phyloP scores from a whole-genome alignment of 1,140 invertebrate species.

The Drosophila burlai region DNA sequence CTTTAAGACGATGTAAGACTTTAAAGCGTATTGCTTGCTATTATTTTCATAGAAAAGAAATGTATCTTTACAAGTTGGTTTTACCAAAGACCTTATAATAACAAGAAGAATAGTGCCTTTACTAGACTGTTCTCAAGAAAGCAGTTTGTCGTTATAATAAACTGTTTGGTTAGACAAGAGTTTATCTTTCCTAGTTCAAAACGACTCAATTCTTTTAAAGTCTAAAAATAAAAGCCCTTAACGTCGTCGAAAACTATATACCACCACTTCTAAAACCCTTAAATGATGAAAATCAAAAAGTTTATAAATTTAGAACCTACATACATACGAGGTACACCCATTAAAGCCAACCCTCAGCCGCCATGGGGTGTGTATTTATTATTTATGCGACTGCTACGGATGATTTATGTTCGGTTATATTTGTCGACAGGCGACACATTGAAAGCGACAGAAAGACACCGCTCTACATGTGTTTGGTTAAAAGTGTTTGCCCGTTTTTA shows the following conservation, averaged over 20 bases:
- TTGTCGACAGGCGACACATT: conserved; percentile 53
- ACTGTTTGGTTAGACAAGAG: too few relatives aligned
- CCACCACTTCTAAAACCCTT: conserved; percentile 4
- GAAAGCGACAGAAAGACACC: conserved; percentile 36
- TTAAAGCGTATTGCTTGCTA: not conserved
- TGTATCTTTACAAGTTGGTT: not conserved
- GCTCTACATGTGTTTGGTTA: conserved; percentile 39
- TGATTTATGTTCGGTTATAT: conserved; percentile 53
- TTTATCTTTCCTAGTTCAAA: not conserved
- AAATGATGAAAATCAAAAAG: conserved; percentile 6
- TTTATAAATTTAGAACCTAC: conserved; percentile 15
- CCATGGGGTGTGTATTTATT: conserved; percentile 38
- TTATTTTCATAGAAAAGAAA: not conserved
- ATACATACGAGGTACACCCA: conserved; percentile 3
- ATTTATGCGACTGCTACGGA: conserved; percentile 48
- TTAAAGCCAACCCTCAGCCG: not conserved
- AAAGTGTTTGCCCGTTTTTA: conserved; percentile 55
- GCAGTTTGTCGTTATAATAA: not conserved
- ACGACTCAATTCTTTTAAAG: not conserved
- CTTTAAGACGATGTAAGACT: not conserved
- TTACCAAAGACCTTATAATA: not conserved
- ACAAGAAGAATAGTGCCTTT: not conserved
- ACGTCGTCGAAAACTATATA: not conserved
- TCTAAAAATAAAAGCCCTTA: not conserved
- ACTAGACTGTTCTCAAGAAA: not conserved